These are phyloP conservation scores for Okapia johnstoni DNA, from an alignment of 2,113 vertebrate species.

Conservation along the genomic window DNA sequence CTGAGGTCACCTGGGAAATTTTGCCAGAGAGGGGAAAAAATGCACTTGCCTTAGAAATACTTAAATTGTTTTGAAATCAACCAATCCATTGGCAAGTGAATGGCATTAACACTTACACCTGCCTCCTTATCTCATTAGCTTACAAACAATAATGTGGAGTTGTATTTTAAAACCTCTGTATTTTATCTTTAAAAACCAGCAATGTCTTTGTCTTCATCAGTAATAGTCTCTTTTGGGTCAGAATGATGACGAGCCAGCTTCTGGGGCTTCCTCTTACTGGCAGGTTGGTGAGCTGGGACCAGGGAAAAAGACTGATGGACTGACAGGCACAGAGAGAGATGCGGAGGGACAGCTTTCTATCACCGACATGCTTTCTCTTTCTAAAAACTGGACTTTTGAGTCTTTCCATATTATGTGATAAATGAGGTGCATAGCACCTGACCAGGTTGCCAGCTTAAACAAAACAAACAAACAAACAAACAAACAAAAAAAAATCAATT, in stretches of 20 bases:
- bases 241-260: neutral
- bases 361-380: neutral
- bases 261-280: neutral
- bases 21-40: neutral
- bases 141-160: neutral
- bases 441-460: neutral
- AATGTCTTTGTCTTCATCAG: neutral
- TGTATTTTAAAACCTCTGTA: neutral
- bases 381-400: neutral
- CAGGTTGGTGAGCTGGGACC: neutral
- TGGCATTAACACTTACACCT: rapidly evolving
- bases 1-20: neutral
- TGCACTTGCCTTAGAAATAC: neutral
- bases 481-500: neutral
- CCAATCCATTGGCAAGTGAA: neutral
- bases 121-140: neutral
- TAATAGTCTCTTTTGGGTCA: neutral
- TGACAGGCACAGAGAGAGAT: neutral
- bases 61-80: neutral
- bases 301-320: neutral
- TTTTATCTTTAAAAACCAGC: neutral
- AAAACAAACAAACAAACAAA: neutral
- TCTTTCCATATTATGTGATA: neutral
- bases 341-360: rapidly evolving
- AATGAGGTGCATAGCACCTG: neutral